These are phyloP conservation scores for Scomber scombrus DNA, from an alignment of 2,113 vertebrate species.

Conservation along the genomic window DNA sequence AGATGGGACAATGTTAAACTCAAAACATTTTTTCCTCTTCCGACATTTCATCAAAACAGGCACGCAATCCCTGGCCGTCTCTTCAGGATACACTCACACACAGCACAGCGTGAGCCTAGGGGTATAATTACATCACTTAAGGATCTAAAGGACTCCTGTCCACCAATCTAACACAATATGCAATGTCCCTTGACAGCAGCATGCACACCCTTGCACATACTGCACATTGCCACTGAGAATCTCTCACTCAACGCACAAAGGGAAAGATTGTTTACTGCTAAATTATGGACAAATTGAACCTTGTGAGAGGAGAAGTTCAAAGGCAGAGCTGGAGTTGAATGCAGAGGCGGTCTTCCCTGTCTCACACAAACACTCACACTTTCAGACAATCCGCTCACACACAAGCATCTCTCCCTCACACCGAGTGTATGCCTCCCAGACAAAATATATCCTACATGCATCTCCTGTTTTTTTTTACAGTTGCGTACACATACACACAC, in stretches of 20 bases:
- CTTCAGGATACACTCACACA: background rate
- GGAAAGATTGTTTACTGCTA: constrained; percentile 68
- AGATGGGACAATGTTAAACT: background rate
- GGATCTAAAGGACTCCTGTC: constrained; percentile 62
- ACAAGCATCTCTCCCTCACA: background rate
- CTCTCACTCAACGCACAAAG: constrained; percentile 28
- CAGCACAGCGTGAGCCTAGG: constrained; percentile 27
- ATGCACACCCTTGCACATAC: background rate
- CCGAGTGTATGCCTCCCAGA: constrained; percentile 45
- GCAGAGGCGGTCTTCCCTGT: constrained; percentile 32
- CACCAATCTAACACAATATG: constrained; percentile 52
- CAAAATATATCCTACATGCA: constrained; percentile 37
- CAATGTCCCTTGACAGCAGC: constrained; percentile 37
- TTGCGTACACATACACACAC: constrained; percentile 1
- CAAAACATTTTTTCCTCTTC: background rate
- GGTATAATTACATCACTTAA: constrained; percentile 64
- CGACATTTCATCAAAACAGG: background rate
- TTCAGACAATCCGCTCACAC: constrained; percentile 11
- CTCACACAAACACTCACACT: constrained; percentile 35
- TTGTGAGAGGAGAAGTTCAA: constrained; percentile 68
- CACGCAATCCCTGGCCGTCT: constrained; percentile 13
- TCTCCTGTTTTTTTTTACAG: constrained; percentile 40
- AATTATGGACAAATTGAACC: constrained; percentile 75
- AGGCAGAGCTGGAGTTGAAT: constrained; percentile 65
- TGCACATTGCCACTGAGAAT: constrained; percentile 7